Evolutionary conservation across 2,888 invertebrate genomes (phyloP).

Genomic region (Kuschelorhynchus macadamiae): DNA sequence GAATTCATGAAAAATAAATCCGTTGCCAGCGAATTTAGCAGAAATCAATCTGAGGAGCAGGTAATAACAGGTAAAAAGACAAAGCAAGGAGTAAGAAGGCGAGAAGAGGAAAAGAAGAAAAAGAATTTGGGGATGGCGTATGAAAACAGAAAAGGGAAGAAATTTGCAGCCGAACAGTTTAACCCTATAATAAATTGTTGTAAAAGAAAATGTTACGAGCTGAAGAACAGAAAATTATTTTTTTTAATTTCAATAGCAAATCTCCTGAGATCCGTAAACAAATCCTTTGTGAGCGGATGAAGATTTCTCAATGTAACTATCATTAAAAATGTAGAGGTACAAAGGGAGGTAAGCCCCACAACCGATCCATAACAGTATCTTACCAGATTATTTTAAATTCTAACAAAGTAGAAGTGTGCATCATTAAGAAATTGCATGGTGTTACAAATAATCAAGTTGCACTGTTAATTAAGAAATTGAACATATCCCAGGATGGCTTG

Average conservation of each 20-base stretch:
- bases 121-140: not conserved
- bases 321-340: slow-evolving; percentile 9
- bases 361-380: not conserved
- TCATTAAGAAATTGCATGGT: not conserved
- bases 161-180: not conserved
- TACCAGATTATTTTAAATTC: not conserved
- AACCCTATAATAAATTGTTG: not conserved
- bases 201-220: slow-evolving; percentile 8
- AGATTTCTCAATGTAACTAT: slow-evolving; percentile 6
- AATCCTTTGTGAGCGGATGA: slow-evolving; percentile 8
- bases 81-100: slow-evolving; percentile 4
- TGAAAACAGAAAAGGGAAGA: slow-evolving; percentile 2
- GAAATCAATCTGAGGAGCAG: no score
- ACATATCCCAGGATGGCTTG: not conserved
- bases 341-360: slow-evolving; percentile 4
- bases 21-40: no score
- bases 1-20: no score
- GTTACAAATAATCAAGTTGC: slow-evolving; percentile 2
- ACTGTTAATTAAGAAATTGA: not conserved
- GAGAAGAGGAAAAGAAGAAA: slow-evolving; percentile 2
- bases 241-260: not conserved
- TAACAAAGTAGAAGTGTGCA: not conserved
- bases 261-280: slow-evolving; percentile 4
- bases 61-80: no score
- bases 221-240: slow-evolving; percentile 6